Percentiles rank a stretch among this genome's conserved stretches.
Evolutionary conservation across 2,888 invertebrate species (phyloP).

Genomic region (Drosophila subquinaria): DNA sequence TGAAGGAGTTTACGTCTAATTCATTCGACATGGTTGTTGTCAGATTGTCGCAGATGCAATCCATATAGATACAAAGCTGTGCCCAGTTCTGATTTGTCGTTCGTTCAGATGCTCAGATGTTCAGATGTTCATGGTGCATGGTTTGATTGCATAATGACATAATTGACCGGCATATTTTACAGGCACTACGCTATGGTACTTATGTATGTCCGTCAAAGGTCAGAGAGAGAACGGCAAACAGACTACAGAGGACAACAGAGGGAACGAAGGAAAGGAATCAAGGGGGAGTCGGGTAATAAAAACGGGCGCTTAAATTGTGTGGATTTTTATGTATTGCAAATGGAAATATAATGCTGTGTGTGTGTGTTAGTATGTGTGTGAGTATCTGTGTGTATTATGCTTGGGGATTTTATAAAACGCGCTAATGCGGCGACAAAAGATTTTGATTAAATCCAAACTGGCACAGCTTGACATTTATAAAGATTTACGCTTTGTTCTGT

Average conservation of each 20-base stretch:
- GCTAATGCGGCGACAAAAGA: constrained; percentile 76
- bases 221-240: constrained; percentile 58
- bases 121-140: constrained; percentile 40
- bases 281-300: constrained; percentile 50
- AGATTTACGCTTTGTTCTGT: constrained; percentile 49
- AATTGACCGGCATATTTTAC: constrained; percentile 78
- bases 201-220: constrained; percentile 58
- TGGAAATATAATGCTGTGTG: constrained; percentile 4
- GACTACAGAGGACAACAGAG: constrained; percentile 2
- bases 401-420: constrained; percentile 22
- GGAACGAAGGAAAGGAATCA: background rate
- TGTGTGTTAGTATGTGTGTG: constrained; percentile 17
- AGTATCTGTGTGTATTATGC: background rate
- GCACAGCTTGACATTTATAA: constrained; percentile 65
- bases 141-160: constrained; percentile 77
- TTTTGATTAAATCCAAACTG: constrained; percentile 74
- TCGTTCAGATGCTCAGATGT: constrained; percentile 6
- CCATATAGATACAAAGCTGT: background rate
- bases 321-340: constrained; percentile 23
- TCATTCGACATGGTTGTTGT: background rate
- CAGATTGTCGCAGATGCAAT: constrained; percentile 21
- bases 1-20: background rate
- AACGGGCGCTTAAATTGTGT: constrained; percentile 27
- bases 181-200: constrained; percentile 41
- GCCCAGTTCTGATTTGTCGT: background rate